Evolutionary conservation across 2,888 invertebrate genomes (phyloP), one percentile per base, ranked within the genome.

Genomic region (Athetis lepigone): DNA sequence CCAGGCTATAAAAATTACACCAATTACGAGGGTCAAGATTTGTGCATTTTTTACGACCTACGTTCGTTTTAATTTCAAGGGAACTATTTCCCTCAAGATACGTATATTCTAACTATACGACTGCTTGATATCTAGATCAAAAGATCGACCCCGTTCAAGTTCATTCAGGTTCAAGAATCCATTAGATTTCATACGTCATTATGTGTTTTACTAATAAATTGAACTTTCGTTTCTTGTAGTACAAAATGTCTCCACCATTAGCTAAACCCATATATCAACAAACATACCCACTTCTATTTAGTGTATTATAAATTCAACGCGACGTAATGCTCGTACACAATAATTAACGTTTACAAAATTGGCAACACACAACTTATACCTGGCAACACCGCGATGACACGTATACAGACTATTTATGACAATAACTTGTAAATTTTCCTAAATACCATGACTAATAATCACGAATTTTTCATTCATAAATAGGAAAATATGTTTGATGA

Each of bases 301-400:
- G 36, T 55, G 33, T 54, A 62, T 61, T 59, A 70, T 70, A 75
- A 75, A 59, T 49, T 47, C 33, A 63, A 33, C 40, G 40, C 55
- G 33, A 75, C 45, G 39, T 56, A 60, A 75, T 36, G 36, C 19
- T 57, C 7, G 40, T 58, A 65, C 56, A 63, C 46, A 61, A 65
- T 60, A 75, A 72, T 75, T 71, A 75, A 66, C 61, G 62, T 68
- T 69, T 51, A 72, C 56, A 68, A 69, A 75, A 71, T 80, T 80
- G 79, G 81, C 81, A 79, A 80, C 81, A 70, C 75, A 58, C 40
- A 27, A 45, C 40, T 58, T 45, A 54, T 37, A 59, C 43, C 77
- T 72, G 74, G 79, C 72, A 73, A 80, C 68, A 79, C 46, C 60
- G 55, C 25, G 19, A 46, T 51, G 66, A 81, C 79, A 73, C 81